A percentile compares a stretch with the other conserved stretches of the same genome.
phyloP scores from a whole-genome alignment of 1,140 invertebrate genomes.

The Brachionus manjavacas region DNA sequence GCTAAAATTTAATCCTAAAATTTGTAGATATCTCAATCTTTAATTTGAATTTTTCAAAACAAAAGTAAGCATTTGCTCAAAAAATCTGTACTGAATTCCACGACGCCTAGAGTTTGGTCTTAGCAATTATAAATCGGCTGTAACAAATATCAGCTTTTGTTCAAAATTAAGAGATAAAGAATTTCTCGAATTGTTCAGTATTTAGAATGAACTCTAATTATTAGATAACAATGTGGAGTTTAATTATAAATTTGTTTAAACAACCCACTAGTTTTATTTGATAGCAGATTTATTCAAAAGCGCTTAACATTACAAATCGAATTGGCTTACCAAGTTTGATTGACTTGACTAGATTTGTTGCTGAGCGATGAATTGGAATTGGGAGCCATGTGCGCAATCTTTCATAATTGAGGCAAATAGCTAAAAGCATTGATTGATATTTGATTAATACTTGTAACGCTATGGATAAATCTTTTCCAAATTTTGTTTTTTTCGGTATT shows the following conservation, averaged over 20 bases:
- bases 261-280: neutral
- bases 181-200: neutral
- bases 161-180: neutral
- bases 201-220: neutral
- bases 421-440: conserved; percentile 21
- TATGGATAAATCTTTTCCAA: neutral
- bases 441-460: conserved; percentile 36
- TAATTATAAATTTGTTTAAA: neutral
- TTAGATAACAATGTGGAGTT: neutral
- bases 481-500: neutral
- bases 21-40: no score
- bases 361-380: neutral
- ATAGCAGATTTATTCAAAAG: neutral
- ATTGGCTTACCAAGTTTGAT: neutral
- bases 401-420: neutral
- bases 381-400: neutral
- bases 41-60: no score
- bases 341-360: neutral
- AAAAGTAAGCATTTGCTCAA: no score
- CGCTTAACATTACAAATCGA: neutral
- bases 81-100: no score
- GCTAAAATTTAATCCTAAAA: no score
- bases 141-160: no score
- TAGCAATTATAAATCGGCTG: no score
- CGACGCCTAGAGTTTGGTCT: no score